Conservation (phyloP, 2,113 vertebrate genomes). For the Neolamprologus longior region DNA sequence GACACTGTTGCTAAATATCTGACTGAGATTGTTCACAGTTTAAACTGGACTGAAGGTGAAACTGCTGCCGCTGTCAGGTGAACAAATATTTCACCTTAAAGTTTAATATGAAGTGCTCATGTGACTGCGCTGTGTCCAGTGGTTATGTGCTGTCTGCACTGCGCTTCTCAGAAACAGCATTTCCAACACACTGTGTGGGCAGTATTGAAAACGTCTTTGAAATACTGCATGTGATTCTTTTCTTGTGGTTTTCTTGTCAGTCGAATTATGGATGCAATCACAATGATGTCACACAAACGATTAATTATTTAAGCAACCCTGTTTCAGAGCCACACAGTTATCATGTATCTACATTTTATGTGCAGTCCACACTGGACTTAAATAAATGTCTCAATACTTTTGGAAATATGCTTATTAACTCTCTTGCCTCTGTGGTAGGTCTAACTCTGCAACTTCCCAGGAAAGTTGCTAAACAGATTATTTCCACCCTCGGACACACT, state of each 20-base stretch:
- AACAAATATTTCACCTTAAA: background rate
- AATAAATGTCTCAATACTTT: background rate
- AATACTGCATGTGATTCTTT: background rate
- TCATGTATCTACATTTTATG: background rate
- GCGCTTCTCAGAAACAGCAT: background rate
- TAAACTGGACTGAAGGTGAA: background rate
- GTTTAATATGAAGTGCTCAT: background rate
- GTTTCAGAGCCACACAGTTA: background rate
- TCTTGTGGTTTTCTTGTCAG: background rate
- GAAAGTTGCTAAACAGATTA: background rate
- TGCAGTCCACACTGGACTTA: background rate
- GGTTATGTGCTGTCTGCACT: background rate
- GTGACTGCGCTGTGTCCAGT: background rate
- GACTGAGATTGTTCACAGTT: background rate
- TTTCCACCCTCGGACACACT: background rate
- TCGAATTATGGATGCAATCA: background rate
- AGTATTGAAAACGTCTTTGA: background rate
- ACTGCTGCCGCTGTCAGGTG: background rate
- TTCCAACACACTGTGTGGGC: background rate
- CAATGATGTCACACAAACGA: accelerated
- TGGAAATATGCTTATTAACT: background rate
- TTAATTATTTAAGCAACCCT: background rate
- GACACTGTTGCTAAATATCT: slow-evolving; percentile 6
- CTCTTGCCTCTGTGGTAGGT: background rate
- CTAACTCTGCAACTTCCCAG: background rate